Base-by-base conservation (phyloP, 2,113 vertebrate genomes). In the Pelmatolapia mariae region DNA sequence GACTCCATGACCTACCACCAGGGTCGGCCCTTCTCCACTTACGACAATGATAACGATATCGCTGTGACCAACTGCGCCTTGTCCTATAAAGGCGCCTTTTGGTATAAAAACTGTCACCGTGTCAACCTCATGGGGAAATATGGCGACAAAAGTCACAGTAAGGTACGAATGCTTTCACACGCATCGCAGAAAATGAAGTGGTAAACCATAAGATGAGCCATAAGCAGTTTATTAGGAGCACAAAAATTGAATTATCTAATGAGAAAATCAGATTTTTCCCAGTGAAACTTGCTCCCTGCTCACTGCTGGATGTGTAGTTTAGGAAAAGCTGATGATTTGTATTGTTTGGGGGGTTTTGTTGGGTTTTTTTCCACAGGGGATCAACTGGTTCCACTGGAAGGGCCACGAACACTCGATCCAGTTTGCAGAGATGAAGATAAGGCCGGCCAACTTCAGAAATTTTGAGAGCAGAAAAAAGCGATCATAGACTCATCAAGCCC, bases 371-470 rank as follows among this genome's bases (percentile, higher is more conserved):
- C n/a, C 61, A 45, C 94, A 99, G 98, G 98, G 98, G 1, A 96
- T 99, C 79, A 99, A 99, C 95, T 99, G 98, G 98, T 99, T 98
- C 97, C 98, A 99, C 87, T 99, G 98, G 98, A 99, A 98, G 78
- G 98, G 98, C 71, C 98, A 99, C 0, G 98, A 99, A 78, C 95
- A 98, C 53, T 99, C 98, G 4, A 98, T 99, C 86, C 94, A 97
- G 83, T 99, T 98, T 90, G 98, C 97, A 0, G 98, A 99, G 96
- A 99, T 99, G 98, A 99, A 99, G 93, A 91, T 99, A 82, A 97
- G 98, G 91, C 98, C 98, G 1, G 96, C 95, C 90, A 97, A 97
- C 96, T 98, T 98, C 95, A 95, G 97, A 89, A 98, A 98, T 26
- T 95, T 98, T 15, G 98, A 99, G 96, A 97, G 97, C 89, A 96